phyloP scores from a whole-genome alignment of 2,113 vertebrate genomes.

The Stictonetta naevosa region DNA sequence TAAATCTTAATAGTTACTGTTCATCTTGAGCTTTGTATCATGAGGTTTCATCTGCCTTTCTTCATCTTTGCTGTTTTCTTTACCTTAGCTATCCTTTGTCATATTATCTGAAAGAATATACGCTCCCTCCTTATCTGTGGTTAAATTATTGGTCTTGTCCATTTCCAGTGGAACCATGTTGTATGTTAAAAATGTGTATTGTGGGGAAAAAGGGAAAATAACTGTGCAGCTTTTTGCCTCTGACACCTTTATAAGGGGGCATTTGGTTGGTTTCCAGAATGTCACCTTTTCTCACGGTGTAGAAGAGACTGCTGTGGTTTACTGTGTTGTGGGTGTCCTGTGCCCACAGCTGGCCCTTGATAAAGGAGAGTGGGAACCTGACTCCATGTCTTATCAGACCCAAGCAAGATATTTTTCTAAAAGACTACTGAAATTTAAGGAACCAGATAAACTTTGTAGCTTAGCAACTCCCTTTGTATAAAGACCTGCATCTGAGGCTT shows the following conservation, averaged over 20 bases:
- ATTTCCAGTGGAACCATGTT: not conserved
- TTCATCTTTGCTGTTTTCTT: not conserved
- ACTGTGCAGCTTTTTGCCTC: not conserved
- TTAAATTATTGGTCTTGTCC: not conserved
- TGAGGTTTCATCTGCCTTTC: not conserved
- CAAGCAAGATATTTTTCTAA: not conserved
- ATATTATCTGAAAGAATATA: not conserved
- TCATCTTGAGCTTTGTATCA: constrained; percentile 19
- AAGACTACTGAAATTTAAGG: not conserved
- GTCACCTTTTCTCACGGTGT: not conserved
- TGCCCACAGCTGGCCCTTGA: too few species aligned
- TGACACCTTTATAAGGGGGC: not conserved
- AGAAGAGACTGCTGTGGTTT: not conserved
- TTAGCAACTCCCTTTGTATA: constrained; percentile 16
- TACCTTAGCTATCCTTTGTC: not conserved
- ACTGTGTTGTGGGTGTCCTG: not conserved
- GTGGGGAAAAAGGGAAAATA: not conserved
- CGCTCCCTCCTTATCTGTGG: not conserved
- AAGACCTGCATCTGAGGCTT: not conserved
- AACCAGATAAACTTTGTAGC: not conserved
- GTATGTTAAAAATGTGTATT: not conserved
- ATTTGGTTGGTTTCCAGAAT: not conserved
- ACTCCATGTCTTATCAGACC: not conserved
- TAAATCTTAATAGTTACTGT: not conserved
- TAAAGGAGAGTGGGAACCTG: not conserved